phyloP scores from a whole-genome alignment of 2,113 vertebrate genomes.

The Phoxinus phoxinus region DNA sequence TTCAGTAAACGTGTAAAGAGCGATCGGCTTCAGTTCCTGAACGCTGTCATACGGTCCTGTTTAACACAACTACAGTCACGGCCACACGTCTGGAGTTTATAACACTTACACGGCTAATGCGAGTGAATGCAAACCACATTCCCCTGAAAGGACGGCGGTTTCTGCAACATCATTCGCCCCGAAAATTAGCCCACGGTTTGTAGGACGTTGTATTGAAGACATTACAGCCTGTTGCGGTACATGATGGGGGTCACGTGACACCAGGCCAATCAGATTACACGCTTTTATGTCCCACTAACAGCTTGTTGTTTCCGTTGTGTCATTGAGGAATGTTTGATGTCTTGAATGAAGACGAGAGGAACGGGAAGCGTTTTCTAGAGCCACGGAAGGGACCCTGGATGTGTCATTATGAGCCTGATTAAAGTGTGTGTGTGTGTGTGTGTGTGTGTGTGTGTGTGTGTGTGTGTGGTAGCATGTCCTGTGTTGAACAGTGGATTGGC shows the following conservation, averaged over 20 bases:
- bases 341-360: constrained; percentile 12
- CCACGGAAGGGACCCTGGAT: not conserved
- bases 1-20: too few relatives aligned
- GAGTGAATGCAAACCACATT: not conserved
- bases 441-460: not conserved
- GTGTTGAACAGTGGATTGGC: not conserved
- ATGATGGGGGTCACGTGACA: not conserved
- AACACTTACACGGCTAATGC: not conserved
- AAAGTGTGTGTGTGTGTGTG: not conserved
- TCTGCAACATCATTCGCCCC: not conserved
- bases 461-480: not conserved
- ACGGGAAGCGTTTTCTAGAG: constrained; percentile 25
- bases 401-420: not conserved
- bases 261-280: constrained; percentile 31
- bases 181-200: not conserved
- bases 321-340: not conserved
- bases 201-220: not conserved
- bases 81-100: too few relatives aligned
- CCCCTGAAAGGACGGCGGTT: not conserved
- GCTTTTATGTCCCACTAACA: constrained; percentile 27
- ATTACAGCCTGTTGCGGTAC: not conserved
- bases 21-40: too few relatives aligned
- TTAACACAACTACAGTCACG: too few relatives aligned
- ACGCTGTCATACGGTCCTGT: too few relatives aligned
- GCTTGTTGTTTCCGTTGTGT: constrained; percentile 11